Evolutionary conservation across 2,113 vertebrate genomes (phyloP), one percentile per base, ranked within the genome.

Genomic region (Galeopterus variegatus): DNA sequence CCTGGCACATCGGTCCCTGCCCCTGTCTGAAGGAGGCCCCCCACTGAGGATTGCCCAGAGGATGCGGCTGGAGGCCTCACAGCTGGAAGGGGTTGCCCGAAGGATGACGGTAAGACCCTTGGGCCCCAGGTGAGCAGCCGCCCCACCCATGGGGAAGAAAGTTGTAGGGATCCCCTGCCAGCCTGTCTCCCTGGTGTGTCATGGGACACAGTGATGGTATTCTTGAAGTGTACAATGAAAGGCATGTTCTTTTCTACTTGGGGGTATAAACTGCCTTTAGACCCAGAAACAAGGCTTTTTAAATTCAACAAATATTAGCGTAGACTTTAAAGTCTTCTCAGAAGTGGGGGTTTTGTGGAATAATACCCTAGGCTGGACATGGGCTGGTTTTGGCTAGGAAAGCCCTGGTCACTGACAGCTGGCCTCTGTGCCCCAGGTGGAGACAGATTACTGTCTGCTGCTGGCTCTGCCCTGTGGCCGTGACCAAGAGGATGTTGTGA

Each of bases 391-490:
- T 19, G 21, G 28, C 26, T 70, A 28, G 81, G 24, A 85, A 75
- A 7, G 13, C 21, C 23, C 28, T 64, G 48, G 65, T 54, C 60
- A 41, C 33, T 75, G 60, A 15, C 1, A 3, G 26, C 45, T 80
- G 33, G 11, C 31, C 7, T 87, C 88, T 64, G n/a, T 64, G n/a
- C 92, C 41, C 36, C 97, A 99, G 99, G 99, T 99, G 99, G 99
- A 99, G 98, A 99, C 99, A 31, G 99, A 99, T 97, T 99, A 99
- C 98, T 99, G 99, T 98, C 98, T 99, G 96, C 96, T 99, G 76
- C 98, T 99, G 99, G 99, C 99, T 76, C 98, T 99, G 97, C 99
- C 99, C 5, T 99, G 99, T 70, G 99, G 99, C 84, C 99, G 99
- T 50, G 99, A 99, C 98, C 99, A 99, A 97, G 99, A 99, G 54